Evolutionary conservation across 1,140 invertebrate genomes (phyloP).

Genomic region (Pseudomyrmex cubaensis): DNA sequence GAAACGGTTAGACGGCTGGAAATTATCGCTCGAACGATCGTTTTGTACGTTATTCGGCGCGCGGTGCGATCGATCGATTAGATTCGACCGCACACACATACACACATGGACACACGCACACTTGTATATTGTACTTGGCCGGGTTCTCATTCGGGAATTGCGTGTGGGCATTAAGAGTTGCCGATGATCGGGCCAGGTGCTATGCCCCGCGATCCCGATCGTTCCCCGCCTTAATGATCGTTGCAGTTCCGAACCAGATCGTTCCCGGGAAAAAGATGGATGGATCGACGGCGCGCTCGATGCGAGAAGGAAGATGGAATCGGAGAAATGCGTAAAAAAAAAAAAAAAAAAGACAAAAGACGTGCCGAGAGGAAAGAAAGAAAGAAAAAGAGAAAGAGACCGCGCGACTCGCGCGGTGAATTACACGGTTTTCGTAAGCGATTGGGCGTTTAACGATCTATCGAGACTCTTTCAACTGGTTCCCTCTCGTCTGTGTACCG

Average conservation of each 20-base stretch:
- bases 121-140: slow-evolving; percentile 44
- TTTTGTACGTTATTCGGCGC: slow-evolving; percentile 31
- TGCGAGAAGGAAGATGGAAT: slow-evolving; percentile 29
- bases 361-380: neutral
- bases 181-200: slow-evolving; percentile 72
- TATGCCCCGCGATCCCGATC: slow-evolving; percentile 64
- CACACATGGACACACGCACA: neutral
- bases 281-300: neutral
- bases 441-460: slow-evolving; percentile 66
- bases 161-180: slow-evolving; percentile 68
- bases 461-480: slow-evolving; percentile 29
- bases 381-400: slow-evolving; percentile 32
- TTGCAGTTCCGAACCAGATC: slow-evolving; percentile 44
- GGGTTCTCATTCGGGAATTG: slow-evolving; percentile 65
- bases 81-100: slow-evolving; percentile 21
- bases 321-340: slow-evolving; percentile 25
- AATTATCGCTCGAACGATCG: slow-evolving; percentile 49
- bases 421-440: slow-evolving; percentile 66
- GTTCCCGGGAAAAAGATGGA: slow-evolving; percentile 23
- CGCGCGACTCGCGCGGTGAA: slow-evolving; percentile 44
- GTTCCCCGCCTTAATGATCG: slow-evolving; percentile 74
- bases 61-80: slow-evolving; percentile 66
- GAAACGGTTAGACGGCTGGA: slow-evolving; percentile 36
- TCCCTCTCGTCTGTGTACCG: neutral
- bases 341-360: slow-evolving; percentile 8